These are phyloP conservation scores for Todiramphus chloris DNA, from an alignment of 2,113 vertebrate genomes.

Conservation along the genomic window DNA sequence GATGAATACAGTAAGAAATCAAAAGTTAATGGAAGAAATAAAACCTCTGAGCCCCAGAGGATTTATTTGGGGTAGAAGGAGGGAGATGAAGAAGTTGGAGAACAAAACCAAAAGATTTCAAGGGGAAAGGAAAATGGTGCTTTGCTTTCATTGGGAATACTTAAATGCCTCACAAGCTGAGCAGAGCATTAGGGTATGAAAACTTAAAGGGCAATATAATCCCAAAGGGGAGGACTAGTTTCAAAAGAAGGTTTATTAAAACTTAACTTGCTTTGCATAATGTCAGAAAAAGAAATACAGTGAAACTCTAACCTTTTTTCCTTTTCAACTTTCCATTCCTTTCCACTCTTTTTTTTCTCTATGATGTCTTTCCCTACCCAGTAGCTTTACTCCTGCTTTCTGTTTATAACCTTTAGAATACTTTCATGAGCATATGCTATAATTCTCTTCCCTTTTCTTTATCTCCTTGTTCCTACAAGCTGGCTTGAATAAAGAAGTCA, in stretches of 20 bases:
- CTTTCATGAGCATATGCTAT: slow-evolving; percentile 83
- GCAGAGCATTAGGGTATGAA: slow-evolving; percentile 31
- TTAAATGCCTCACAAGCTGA: slow-evolving; percentile 31
- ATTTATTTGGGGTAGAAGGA: not conserved
- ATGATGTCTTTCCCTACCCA: not conserved
- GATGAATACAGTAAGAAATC: not conserved
- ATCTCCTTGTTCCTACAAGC: slow-evolving; percentile 96
- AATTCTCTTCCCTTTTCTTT: slow-evolving; percentile 89
- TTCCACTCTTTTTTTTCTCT: slow-evolving; percentile 69
- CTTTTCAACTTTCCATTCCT: slow-evolving; percentile 31
- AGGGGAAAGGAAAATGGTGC: not conserved
- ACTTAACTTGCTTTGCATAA: slow-evolving; percentile 41
- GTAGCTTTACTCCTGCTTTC: slow-evolving; percentile 69
- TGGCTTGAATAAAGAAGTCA: slow-evolving; percentile 90
- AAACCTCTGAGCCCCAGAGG: not conserved
- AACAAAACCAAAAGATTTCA: slow-evolving; percentile 18
- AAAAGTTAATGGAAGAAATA: not conserved
- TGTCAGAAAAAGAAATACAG: slow-evolving; percentile 1
- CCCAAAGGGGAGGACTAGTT: slow-evolving; percentile 27
- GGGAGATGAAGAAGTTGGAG: not conserved
- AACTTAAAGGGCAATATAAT: slow-evolving; percentile 51
- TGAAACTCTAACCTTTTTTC: slow-evolving; percentile 24
- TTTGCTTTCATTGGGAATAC: slow-evolving; percentile 20
- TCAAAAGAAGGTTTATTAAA: slow-evolving; percentile 59
- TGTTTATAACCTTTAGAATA: slow-evolving; percentile 83